A percentile compares a stretch with the other conserved stretches of the same genome.
These are phyloP conservation scores for Drosophila demipolita DNA, from an alignment of 2,888 invertebrate genomes.

Conservation along the genomic window DNA sequence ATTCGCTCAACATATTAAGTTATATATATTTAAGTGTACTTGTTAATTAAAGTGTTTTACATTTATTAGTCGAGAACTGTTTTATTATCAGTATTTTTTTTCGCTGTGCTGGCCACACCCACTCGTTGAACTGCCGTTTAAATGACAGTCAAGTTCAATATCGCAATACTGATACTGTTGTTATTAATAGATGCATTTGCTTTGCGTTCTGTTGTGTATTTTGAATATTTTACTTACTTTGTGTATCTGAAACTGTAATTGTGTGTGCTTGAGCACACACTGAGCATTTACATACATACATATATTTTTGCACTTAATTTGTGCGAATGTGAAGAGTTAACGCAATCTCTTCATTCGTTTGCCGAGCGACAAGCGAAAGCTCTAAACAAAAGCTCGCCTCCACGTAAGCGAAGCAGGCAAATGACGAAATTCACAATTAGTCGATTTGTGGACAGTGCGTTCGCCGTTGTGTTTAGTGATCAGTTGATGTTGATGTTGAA, in stretches of 20 bases:
- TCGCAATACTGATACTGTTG: neutral
- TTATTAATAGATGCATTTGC: constrained; percentile 5
- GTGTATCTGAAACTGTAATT: neutral
- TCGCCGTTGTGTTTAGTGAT: constrained; percentile 9
- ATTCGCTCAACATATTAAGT: neutral
- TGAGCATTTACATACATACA: neutral
- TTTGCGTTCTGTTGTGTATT: neutral
- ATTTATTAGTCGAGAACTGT: neutral
- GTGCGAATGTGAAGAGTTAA: neutral
- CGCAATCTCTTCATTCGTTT: constrained; percentile 18
- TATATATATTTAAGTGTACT: neutral
- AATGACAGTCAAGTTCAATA: constrained; percentile 20
- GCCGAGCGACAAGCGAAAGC: constrained; percentile 10
- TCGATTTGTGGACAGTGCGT: constrained; percentile 3
- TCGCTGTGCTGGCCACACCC: neutral
- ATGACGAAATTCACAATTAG: constrained; percentile 4
- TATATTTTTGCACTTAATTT: neutral
- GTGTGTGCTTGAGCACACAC: neutral
- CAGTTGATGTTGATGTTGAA: constrained; percentile 4
- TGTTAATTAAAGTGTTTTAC: neutral
- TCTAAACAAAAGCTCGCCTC: constrained; percentile 17
- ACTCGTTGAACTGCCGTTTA: neutral
- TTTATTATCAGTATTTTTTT: neutral
- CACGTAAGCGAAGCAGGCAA: constrained; percentile 2
- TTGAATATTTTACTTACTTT: neutral